Evolutionary conservation across 2,888 invertebrate genomes (phyloP).

Genomic region (Rhagophthalmus giganteus): DNA sequence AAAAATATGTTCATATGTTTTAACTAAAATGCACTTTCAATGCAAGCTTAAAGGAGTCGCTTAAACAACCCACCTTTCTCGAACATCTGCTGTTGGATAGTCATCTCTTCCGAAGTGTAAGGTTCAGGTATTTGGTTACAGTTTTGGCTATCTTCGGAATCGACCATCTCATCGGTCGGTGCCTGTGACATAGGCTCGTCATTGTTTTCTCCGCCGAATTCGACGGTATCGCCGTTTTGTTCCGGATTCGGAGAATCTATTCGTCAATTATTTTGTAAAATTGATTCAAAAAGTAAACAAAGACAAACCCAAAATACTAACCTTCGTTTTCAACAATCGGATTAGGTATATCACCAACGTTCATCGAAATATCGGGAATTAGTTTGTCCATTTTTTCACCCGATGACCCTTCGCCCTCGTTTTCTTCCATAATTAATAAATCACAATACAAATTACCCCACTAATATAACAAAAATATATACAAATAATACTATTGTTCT

Average conservation of each 20-base stretch:
- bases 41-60: not conserved
- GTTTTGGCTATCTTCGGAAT: slow-evolving; percentile 2
- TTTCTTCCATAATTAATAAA: no score
- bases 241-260: no score
- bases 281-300: no score
- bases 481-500: no score
- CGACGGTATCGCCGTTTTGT: not conserved
- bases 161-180: not conserved
- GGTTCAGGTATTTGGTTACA: slow-evolving; percentile 3
- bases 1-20: no score
- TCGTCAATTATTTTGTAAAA: no score
- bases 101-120: slow-evolving; percentile 1
- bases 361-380: not conserved
- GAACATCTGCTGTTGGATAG: not conserved
- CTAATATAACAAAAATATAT: no score
- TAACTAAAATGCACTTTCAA: not conserved
- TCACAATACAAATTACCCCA: not conserved
- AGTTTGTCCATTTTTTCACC: not conserved
- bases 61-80: slow-evolving; percentile 9
- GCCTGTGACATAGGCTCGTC: not conserved
- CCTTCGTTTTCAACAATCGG: not conserved
- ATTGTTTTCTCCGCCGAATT: not conserved
- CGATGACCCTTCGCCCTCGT: no score
- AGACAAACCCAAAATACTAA: no score
- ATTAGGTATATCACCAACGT: not conserved